Conservation (phyloP, 2,113 vertebrate genomes). For the Carassius carassius region DNA sequence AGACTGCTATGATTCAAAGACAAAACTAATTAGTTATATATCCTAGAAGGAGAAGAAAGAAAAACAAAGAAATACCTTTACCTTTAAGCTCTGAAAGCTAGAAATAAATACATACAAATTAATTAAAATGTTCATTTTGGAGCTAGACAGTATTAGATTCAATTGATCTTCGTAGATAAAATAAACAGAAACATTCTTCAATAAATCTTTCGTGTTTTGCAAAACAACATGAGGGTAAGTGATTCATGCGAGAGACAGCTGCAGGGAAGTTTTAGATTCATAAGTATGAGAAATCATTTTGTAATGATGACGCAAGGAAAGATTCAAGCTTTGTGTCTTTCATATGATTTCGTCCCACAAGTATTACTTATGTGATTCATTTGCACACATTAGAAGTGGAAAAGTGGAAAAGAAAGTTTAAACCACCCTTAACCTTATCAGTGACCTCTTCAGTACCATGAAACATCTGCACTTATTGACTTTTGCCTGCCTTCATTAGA, state of each 20-base stretch:
- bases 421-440: conserved; percentile 14
- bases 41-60: neutral
- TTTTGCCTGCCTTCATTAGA: neutral
- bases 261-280: too few relatives aligned
- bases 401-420: neutral
- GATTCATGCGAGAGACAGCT: too few relatives aligned
- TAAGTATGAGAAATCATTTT: too few relatives aligned
- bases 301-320: too few relatives aligned
- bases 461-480: conserved; percentile 21
- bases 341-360: neutral
- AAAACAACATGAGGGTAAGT: neutral
- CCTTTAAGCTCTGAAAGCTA: neutral
- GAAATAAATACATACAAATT: neutral
- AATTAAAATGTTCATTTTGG: neutral
- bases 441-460: neutral
- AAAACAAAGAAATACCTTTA: too few relatives aligned
- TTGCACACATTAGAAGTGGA: neutral
- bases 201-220: neutral
- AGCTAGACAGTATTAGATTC: neutral
- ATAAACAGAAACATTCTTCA: neutral
- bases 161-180: neutral
- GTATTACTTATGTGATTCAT: conserved; percentile 8
- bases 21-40: neutral
- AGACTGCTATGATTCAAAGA: neutral
- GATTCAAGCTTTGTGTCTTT: neutral